phyloP scores from a whole-genome alignment of 2,888 invertebrate species.

The Cantharis flavilabris region DNA sequence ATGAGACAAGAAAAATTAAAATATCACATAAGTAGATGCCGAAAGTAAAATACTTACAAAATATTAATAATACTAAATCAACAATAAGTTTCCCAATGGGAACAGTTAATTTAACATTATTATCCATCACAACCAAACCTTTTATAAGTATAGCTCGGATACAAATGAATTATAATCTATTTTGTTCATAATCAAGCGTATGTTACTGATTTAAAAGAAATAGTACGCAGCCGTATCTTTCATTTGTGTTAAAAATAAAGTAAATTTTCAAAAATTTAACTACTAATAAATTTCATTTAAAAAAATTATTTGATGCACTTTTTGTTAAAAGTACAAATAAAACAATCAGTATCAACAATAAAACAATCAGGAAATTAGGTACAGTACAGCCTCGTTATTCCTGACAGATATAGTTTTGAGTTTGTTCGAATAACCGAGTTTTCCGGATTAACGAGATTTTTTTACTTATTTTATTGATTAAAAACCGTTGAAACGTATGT shows the following conservation, averaged over 20 bases:
- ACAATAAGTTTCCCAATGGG: neutral
- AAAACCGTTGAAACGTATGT: too few relatives aligned
- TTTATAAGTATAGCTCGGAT: neutral
- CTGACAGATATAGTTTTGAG: too few relatives aligned
- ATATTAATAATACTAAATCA: neutral
- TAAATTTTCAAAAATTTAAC: neutral
- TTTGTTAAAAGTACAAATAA: neutral
- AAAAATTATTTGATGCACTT: neutral
- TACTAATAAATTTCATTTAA: neutral
- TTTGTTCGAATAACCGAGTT: too few relatives aligned
- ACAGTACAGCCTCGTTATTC: too few relatives aligned
- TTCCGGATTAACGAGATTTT: too few relatives aligned
- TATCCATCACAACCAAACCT: neutral
- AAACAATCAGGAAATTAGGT: too few relatives aligned
- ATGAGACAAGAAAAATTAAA: neutral
- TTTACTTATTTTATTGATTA: too few relatives aligned
- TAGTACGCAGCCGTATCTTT: neutral
- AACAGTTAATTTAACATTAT: neutral
- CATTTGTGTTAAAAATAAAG: neutral
- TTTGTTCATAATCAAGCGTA: neutral
- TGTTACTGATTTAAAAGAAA: neutral
- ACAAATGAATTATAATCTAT: neutral
- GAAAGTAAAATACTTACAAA: neutral
- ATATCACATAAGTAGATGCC: neutral
- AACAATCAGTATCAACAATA: too few relatives aligned